Evolutionary conservation across 2,888 invertebrate species (phyloP).

Genomic region (Hirtodrosophila alboralis): DNA sequence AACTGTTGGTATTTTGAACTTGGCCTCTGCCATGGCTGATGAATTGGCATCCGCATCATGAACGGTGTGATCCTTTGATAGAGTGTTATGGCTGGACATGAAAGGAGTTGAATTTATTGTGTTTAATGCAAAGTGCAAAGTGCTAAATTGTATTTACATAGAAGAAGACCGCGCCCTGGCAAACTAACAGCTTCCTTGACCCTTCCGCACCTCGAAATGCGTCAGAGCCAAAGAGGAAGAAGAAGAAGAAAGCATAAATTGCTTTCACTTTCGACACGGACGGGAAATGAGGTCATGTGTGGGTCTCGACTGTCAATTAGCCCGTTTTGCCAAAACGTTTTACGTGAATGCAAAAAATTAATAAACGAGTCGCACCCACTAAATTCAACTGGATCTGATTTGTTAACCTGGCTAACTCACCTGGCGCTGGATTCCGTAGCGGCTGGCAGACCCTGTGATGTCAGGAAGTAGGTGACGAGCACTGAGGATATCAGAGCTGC

Average conservation of each 20-base stretch:
- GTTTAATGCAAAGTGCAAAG: slow-evolving; percentile 51
- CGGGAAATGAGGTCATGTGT: slow-evolving; percentile 67
- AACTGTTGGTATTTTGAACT: slow-evolving; percentile 51
- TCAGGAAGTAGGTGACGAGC: slow-evolving; percentile 82
- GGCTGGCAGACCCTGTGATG: slow-evolving; percentile 59
- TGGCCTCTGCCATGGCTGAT: slow-evolving; percentile 63
- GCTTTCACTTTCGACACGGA: slow-evolving; percentile 58
- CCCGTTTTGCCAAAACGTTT: slow-evolving; percentile 51
- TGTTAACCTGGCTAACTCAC: slow-evolving; percentile 67
- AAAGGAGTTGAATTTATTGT: slow-evolving; percentile 10
- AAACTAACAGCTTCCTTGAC: slow-evolving; percentile 44
- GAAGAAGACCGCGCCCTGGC: slow-evolving; percentile 27
- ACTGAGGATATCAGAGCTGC: slow-evolving; percentile 80
- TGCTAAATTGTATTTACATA: slow-evolving; percentile 39
- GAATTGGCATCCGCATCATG: slow-evolving; percentile 37
- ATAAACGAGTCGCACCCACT: slow-evolving; percentile 49
- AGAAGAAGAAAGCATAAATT: slow-evolving; percentile 41
- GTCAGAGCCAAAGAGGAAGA: slow-evolving; percentile 42
- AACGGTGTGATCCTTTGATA: slow-evolving; percentile 52
- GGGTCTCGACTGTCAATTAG: slow-evolving; percentile 56
- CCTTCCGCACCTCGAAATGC: slow-evolving; percentile 69
- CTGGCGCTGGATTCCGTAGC: slow-evolving; percentile 48
- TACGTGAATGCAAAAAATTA: slow-evolving; percentile 55
- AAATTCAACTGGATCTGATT: slow-evolving; percentile 28
- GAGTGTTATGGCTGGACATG: slow-evolving; percentile 58